phyloP scores from a whole-genome alignment of 1,140 invertebrate species.

The Drosophila athabasca region DNA sequence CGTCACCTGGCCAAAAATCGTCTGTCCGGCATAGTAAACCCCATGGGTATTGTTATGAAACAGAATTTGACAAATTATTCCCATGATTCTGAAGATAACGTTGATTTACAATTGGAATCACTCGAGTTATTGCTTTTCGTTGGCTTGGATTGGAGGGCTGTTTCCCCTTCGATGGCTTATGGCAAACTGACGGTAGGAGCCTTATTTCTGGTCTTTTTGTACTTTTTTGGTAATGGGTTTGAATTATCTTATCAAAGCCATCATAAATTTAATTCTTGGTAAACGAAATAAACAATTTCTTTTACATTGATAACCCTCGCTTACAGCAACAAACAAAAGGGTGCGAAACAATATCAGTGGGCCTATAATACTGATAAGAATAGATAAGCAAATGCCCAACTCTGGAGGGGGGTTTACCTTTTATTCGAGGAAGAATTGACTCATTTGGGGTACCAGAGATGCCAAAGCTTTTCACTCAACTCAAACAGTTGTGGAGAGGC shows the following conservation, averaged over 20 bases:
- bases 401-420: too few species aligned
- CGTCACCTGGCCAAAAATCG: conserved; percentile 83
- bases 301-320: conserved; percentile 5
- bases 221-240: not conserved
- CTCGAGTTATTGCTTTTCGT: not conserved
- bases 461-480: conserved; percentile 4
- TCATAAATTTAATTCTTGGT: conserved; percentile 24
- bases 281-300: conserved; percentile 26
- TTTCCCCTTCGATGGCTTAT: conserved; percentile 11
- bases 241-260: conserved; percentile 62
- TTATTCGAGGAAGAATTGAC: not conserved
- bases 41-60: conserved; percentile 84
- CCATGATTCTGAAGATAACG: conserved; percentile 37
- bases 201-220: conserved; percentile 8
- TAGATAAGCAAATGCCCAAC: not conserved
- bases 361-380: conserved; percentile 7
- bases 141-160: conserved; percentile 9
- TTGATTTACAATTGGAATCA: not conserved
- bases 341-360: not conserved
- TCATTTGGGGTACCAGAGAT: not conserved
- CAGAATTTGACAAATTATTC: conserved; percentile 64
- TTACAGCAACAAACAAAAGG: not conserved
- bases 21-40: conserved; percentile 85
- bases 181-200: conserved; percentile 14
- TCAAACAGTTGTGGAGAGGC: conserved; percentile 3